Evolutionary conservation across 2,113 vertebrate genomes (phyloP).

Genomic region (Seriola aureovittata): DNA sequence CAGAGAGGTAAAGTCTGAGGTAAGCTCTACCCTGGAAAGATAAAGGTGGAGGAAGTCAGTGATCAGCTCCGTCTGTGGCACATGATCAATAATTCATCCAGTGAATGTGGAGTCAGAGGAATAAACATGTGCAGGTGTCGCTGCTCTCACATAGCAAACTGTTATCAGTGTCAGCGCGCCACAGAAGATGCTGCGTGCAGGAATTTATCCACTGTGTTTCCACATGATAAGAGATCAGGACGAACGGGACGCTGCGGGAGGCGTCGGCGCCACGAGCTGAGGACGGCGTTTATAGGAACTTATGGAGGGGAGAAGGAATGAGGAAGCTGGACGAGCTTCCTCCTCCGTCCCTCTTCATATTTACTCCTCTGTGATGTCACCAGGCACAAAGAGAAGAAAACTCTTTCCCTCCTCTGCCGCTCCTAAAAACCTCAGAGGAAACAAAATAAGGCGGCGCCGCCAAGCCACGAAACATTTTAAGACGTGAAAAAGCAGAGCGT

Average conservation of each 20-base stretch:
- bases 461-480: conserved; percentile 22
- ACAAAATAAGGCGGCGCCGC: conserved; percentile 9
- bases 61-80: no score
- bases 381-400: background rate
- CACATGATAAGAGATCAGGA: no score
- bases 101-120: no score
- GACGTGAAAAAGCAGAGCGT: conserved; percentile 12
- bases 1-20: conserved; percentile 78
- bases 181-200: no score
- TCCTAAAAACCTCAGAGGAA: background rate
- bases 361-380: background rate
- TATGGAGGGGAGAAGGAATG: background rate
- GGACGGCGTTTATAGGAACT: background rate
- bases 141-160: no score
- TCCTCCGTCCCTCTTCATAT: background rate
- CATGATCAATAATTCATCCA: no score
- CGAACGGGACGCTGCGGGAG: no score
- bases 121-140: no score
- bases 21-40: conserved; percentile 81
- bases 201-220: no score
- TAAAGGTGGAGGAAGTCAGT: conserved; percentile 33
- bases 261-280: background rate
- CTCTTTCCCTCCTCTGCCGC: background rate
- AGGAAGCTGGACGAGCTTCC: background rate
- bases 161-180: no score